These are phyloP conservation scores for Acrobasis consociella DNA, from an alignment of 2,888 invertebrate species.

Conservation along the genomic window DNA sequence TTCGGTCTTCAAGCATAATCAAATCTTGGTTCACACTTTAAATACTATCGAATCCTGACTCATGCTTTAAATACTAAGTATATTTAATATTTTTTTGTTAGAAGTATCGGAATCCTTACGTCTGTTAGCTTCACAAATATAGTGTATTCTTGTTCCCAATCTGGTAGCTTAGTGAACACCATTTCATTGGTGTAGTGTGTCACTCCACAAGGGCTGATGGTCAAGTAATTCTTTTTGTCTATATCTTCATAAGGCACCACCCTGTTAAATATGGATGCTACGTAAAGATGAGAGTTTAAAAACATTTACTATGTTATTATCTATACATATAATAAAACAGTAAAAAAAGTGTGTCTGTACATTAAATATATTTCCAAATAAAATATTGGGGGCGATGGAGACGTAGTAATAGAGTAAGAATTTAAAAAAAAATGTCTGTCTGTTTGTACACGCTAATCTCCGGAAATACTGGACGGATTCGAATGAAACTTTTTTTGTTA, in stretches of 20 bases:
- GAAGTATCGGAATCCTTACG: slow-evolving; percentile 58
- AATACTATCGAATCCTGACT: background rate
- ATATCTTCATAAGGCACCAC: slow-evolving; percentile 88
- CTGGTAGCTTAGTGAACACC: slow-evolving; percentile 88
- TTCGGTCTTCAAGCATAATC: no score
- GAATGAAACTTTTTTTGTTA: no score
- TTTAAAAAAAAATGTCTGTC: no score
- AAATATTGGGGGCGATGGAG: no score
- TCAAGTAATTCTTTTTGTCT: slow-evolving; percentile 88
- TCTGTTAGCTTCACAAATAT: slow-evolving; percentile 89
- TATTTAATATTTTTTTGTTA: background rate
- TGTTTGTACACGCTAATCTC: no score
- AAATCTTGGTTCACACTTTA: background rate
- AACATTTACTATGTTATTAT: no score
- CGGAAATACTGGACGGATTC: no score
- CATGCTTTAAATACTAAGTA: background rate
- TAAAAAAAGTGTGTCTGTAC: no score
- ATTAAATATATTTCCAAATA: no score
- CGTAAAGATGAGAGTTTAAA: background rate
- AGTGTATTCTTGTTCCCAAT: slow-evolving; percentile 93
- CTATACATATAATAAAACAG: no score
- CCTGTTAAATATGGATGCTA: slow-evolving; percentile 60
- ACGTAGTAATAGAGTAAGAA: no score
- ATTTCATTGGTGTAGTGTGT: slow-evolving; percentile 90
- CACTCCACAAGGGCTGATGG: slow-evolving; percentile 91